Percentiles rank a stretch among this genome's conserved stretches.
Conservation (phyloP, 2,797 vertebrate genomes). For the Syngnathus acus region DNA sequence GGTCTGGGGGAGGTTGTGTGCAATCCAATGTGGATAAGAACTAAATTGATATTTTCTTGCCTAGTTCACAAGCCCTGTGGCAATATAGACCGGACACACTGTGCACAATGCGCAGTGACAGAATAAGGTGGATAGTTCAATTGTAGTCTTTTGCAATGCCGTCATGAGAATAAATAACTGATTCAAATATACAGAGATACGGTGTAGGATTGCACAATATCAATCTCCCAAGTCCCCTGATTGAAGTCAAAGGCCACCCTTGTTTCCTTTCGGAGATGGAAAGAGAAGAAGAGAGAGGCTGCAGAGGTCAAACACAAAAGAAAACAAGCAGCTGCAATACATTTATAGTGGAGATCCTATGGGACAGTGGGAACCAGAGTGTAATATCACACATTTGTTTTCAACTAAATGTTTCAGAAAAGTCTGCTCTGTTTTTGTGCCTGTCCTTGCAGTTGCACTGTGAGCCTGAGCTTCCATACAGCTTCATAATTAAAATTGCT, state of each 20-base stretch:
- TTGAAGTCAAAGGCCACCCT: constrained; percentile 36
- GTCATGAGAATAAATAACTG: constrained; percentile 13
- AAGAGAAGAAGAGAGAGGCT: constrained; percentile 16
- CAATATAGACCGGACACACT: constrained; percentile 7
- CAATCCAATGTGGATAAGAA: constrained; percentile 42
- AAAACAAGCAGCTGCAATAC: constrained; percentile 54
- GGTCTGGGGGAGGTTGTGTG: constrained; percentile 25
- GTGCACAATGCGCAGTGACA: constrained; percentile 18
- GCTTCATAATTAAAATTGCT: neutral
- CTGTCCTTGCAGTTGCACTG: neutral
- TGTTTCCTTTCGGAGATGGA: constrained; percentile 12
- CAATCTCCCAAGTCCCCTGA: constrained; percentile 16
- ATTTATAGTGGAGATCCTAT: constrained; percentile 45
- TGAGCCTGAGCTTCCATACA: neutral
- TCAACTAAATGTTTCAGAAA: constrained; percentile 34
- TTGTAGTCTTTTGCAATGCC: constrained; percentile 16
- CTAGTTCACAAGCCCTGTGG: constrained; percentile 23
- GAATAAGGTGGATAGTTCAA: constrained; percentile 21
- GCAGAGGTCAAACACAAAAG: constrained; percentile 44
- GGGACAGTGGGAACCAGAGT: constrained; percentile 32
- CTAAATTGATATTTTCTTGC: constrained; percentile 44
- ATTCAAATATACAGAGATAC: constrained; percentile 21
- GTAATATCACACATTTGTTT: constrained; percentile 39
- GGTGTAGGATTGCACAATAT: constrained; percentile 22
- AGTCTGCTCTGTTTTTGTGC: constrained; percentile 4